Evolutionary conservation across 1,140 invertebrate genomes (phyloP).

Genomic region (Hyles euphorbiae): DNA sequence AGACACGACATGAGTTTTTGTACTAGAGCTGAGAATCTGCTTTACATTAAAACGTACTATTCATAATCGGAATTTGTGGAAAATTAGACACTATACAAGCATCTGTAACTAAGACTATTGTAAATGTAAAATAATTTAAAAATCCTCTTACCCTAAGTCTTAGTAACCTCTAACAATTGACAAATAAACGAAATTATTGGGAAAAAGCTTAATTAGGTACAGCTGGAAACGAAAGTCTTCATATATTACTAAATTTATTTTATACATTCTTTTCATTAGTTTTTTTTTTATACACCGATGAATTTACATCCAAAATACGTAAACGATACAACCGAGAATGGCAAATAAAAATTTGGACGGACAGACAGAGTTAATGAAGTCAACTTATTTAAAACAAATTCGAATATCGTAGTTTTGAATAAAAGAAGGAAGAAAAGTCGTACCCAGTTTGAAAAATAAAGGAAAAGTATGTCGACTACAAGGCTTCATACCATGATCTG

Average conservation of each 20-base stretch:
- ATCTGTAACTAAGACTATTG: conserved; percentile 1
- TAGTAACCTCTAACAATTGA: conserved; percentile 36
- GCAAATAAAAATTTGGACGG: conserved; percentile 65
- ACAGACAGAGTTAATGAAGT: conserved; percentile 54
- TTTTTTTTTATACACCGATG: conserved; percentile 54
- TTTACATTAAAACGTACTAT: neutral
- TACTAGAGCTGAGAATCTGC: conserved; percentile 39
- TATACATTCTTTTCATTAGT: conserved; percentile 52
- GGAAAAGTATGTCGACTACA: no score
- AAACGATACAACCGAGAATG: conserved; percentile 37
- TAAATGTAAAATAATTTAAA: conserved; percentile 12
- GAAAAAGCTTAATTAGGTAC: conserved; percentile 8
- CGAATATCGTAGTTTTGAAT: neutral
- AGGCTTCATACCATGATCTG: no score
- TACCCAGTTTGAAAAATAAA: no score
- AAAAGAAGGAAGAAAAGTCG: no score
- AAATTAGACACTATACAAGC: neutral
- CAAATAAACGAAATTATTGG: conserved; percentile 31
- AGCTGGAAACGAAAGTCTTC: conserved; percentile 14
- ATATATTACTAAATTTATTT: conserved; percentile 55
- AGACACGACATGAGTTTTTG: conserved; percentile 43
- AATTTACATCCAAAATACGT: conserved; percentile 46
- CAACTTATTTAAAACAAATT: conserved; percentile 19
- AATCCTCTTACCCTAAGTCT: conserved; percentile 16
- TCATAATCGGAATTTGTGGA: neutral